phyloP scores from a whole-genome alignment of 2,888 invertebrate genomes.

The Leptinotarsa rubiginosa region DNA sequence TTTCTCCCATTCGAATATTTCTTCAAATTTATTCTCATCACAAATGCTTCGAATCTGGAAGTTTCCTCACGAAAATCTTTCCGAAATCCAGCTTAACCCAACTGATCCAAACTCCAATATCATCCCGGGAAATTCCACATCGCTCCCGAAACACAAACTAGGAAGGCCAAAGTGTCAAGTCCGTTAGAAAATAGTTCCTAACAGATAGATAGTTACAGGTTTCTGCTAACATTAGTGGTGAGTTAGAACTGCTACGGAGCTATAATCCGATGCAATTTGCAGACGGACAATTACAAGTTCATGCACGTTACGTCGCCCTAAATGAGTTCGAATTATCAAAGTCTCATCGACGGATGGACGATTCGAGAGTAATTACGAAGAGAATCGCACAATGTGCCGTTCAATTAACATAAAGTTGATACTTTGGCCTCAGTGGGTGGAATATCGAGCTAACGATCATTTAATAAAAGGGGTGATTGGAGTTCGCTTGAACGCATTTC shows the following conservation, averaged over 20 bases:
- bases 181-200: conserved; percentile 7
- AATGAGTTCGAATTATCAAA: conserved; percentile 23
- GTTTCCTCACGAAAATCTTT: too few species aligned
- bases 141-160: too few species aligned
- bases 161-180: neutral
- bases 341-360: conserved; percentile 14
- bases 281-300: conserved; percentile 22
- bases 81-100: too few species aligned
- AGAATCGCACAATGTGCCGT: neutral
- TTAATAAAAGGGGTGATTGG: conserved; percentile 3
- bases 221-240: conserved; percentile 6
- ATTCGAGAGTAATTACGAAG: conserved; percentile 10
- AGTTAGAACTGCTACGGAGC: conserved; percentile 13
- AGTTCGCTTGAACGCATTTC: conserved; percentile 3
- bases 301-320: conserved; percentile 22
- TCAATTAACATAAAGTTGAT: conserved; percentile 19
- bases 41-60: too few species aligned
- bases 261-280: conserved; percentile 24
- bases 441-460: conserved; percentile 4
- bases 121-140: too few species aligned
- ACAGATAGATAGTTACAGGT: conserved; percentile 20
- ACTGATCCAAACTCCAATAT: too few species aligned
- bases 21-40: too few species aligned
- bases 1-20: too few species aligned
- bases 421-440: neutral